Conservation (phyloP, 2,888 invertebrate species). For the Dryadula phaetusa region DNA sequence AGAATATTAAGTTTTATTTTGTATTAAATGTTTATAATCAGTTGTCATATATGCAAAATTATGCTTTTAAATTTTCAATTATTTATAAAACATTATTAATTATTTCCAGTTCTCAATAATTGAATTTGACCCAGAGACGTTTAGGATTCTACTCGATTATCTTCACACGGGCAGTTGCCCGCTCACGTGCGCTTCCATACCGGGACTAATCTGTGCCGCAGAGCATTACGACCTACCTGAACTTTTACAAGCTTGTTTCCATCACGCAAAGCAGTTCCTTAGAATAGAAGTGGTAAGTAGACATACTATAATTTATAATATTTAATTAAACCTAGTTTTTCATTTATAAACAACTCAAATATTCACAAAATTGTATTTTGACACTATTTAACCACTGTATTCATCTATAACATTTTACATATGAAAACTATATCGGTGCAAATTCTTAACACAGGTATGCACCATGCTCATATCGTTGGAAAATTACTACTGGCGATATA, state of each 20-base stretch:
- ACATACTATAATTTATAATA: neutral
- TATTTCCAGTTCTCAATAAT: constrained; percentile 93
- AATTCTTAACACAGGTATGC: constrained; percentile 86
- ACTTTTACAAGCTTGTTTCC: constrained; percentile 96
- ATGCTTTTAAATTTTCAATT: neutral
- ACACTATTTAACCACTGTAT: neutral
- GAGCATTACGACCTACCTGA: constrained; percentile 97
- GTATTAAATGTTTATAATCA: too few relatives aligned
- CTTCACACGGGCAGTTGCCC: constrained; percentile 97
- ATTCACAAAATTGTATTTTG: too few relatives aligned
- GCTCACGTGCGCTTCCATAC: constrained; percentile 95
- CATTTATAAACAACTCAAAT: neutral
- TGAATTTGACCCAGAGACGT: constrained; percentile 97
- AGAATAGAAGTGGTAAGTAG: constrained; percentile 92
- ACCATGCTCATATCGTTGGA: constrained; percentile 96
- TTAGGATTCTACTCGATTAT: constrained; percentile 95
- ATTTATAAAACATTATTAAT: constrained; percentile 34
- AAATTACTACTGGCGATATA: constrained; percentile 98
- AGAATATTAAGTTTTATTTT: neutral
- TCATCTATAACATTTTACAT: too few relatives aligned
- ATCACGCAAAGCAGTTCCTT: constrained; percentile 96
- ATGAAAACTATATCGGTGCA: too few relatives aligned
- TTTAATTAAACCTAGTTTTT: neutral
- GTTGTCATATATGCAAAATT: constrained; percentile 3
- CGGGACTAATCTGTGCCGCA: constrained; percentile 96